Evolutionary conservation across 1,140 invertebrate genomes (phyloP), one percentile per base, ranked within the genome.

Genomic region (Cyphomyrmex costatus): DNA sequence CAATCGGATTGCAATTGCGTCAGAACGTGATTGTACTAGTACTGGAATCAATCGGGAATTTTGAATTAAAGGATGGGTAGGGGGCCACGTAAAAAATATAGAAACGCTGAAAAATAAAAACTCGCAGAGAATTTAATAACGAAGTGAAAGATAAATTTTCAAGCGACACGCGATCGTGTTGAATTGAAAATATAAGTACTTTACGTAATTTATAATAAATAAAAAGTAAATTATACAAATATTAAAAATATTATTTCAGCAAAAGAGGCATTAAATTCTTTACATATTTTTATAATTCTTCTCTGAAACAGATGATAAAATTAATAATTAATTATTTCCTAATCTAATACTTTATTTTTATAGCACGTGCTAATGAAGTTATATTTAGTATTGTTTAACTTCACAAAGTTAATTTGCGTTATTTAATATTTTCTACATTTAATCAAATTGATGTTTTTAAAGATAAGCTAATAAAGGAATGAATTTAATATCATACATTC

Each of bases 1-100:
- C n/a, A 27, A 58, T 61, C 10, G 24, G n/a, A 58, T 74, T 46
- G 46, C 68, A 36, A 83, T 83, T 83, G 36, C 36, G 36, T 83
- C 79, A 61, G 21, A 49, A 61, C 53, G 16, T 60, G n/a, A 33
- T 60, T 30, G 42, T 33, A 53, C 78, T 14, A 21, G 56, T 42
- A 42, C 36, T 42, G 36, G 36, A 36, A 36, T 79, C 33, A 30
- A 74, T 73, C 8, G 4, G 24, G 12, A 60, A 49, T 16, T 60
- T 49, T 53, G 58, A 56, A 56, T 53, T 14, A 24, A 7, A 3
- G 14, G 12, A 1, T 24, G 14, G 33, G 3, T 19, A 7, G 14
- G 8, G 16, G 14, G n/a, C 8, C 16, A 33, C 21, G 51, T 30
- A 42, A 4, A 42, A 80, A 14, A 27, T 27, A n/a, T n/a, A n/a